phyloP scores from a whole-genome alignment of 2,888 invertebrate genomes.

The Archips xylosteana region DNA sequence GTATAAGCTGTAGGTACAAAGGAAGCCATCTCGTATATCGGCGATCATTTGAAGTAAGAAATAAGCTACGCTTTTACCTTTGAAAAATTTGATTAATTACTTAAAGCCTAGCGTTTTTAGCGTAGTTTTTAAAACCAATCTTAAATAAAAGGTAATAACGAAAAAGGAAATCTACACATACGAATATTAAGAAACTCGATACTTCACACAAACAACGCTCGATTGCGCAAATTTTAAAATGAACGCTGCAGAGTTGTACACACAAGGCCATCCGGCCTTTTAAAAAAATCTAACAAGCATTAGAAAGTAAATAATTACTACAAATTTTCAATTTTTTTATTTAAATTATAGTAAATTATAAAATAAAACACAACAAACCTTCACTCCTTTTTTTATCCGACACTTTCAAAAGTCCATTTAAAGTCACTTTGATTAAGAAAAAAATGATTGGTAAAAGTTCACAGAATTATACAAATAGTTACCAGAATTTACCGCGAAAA shows the following conservation, averaged over 20 bases:
- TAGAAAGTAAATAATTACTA: slow-evolving; percentile 26
- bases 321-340: neutral
- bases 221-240: slow-evolving; percentile 38
- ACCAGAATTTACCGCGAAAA: slow-evolving; percentile 54
- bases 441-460: slow-evolving; percentile 17
- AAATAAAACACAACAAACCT: slow-evolving; percentile 31
- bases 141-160: neutral
- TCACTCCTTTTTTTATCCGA: slow-evolving; percentile 5
- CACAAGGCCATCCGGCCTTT: slow-evolving; percentile 35
- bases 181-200: slow-evolving; percentile 1
- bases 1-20: too few species aligned
- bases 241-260: slow-evolving; percentile 21
- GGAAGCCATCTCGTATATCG: too few species aligned
- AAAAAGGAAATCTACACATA: neutral
- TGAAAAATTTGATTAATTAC: too few species aligned
- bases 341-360: neutral
- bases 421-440: slow-evolving; percentile 16
- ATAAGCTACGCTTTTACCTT: too few species aligned
- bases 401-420: slow-evolving; percentile 29
- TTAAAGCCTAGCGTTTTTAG: too few species aligned
- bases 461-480: slow-evolving; percentile 38
- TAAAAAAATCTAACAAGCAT: slow-evolving; percentile 21
- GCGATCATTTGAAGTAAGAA: too few species aligned
- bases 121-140: too few species aligned
- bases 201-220: slow-evolving; percentile 15